These are phyloP conservation scores for Hydrolagus colliei DNA, from an alignment of 2,797 vertebrate genomes.

Conservation along the genomic window DNA sequence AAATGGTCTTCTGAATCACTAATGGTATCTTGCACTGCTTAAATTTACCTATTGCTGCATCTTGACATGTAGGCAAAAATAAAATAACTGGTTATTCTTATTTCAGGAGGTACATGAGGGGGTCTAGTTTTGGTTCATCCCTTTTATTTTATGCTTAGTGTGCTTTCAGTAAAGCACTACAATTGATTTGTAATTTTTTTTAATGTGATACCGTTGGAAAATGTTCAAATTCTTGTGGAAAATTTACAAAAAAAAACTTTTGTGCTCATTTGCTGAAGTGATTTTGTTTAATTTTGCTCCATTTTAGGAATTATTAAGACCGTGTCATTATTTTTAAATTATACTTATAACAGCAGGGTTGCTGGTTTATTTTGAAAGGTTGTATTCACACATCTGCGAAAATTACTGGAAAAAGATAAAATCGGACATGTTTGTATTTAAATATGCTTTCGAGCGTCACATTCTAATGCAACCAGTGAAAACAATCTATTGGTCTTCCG, in stretches of 20 bases:
- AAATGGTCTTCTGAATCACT: constrained; percentile 41
- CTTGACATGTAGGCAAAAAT: constrained; percentile 38
- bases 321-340: constrained; percentile 37
- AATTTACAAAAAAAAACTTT: constrained; percentile 42
- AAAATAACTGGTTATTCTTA: constrained; percentile 38
- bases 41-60: constrained; percentile 35
- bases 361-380: constrained; percentile 20
- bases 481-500: constrained; percentile 28
- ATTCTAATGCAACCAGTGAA: constrained; percentile 25
- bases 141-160: constrained; percentile 38
- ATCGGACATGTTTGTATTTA: constrained; percentile 29
- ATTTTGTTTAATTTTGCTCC: constrained; percentile 40
- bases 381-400: constrained; percentile 17
- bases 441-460: constrained; percentile 22
- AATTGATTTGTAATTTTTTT: constrained; percentile 43
- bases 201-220: constrained; percentile 45
- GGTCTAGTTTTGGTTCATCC: constrained; percentile 36
- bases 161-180: constrained; percentile 41
- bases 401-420: constrained; percentile 23
- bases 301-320: constrained; percentile 38
- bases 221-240: constrained; percentile 43
- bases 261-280: constrained; percentile 41
- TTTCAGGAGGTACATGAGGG: constrained; percentile 37
- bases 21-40: constrained; percentile 34
- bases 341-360: constrained; percentile 17